Evolutionary conservation across 2,888 invertebrate species (phyloP), one percentile per base, ranked within the genome.

Genomic region (Perdita meconis): DNA sequence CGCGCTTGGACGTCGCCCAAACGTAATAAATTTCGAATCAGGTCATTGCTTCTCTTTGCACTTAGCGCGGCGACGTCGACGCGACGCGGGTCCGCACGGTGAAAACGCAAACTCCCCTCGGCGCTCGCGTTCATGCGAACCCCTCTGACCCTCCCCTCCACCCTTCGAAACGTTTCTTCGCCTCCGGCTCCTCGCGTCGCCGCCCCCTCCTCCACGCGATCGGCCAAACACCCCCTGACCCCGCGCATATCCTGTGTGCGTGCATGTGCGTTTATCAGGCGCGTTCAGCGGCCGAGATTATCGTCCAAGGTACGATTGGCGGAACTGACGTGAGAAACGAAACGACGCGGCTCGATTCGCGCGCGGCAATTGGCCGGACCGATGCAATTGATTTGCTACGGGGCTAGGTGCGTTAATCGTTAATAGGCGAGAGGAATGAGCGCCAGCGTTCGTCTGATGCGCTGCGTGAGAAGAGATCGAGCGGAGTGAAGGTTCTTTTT

Each of bases 11-110:
- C 82, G 72, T 57, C 79, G 80, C 80, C 88, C 87, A 88, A 88
- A 82, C 68, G 83, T 83, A 88, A 88, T 88, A 88, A 87, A 88
- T 88, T 87, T 88, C 82, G 77, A 88, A 88, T 88, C 88, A 86
- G 88, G 86, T 88, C 87, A 85, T 88, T 87, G 87, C 85, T 87
- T 88, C 81, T 80, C 81, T 78, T 72, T 76, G 84, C 83, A 76
- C 80, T 83, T 81, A 81, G 76, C 70, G 24, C 55, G 60, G 61
- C 66, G 56, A 42, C 63, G 59, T 72, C 70, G 24, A 60, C 65
- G 61, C 66, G 56, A 42, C 63, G 59, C 76, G 74, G 74, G 68
- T 71, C 56, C 73, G 51, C 24, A 16, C 30, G 56, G 61, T 64
- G 69, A 75, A 73, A 80, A 24, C n/a, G n/a, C 65, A 65, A 70